Evolutionary conservation across 2,797 vertebrate genomes (phyloP), one percentile per base, ranked within the genome.

Genomic region (Megalops cyprinoides): DNA sequence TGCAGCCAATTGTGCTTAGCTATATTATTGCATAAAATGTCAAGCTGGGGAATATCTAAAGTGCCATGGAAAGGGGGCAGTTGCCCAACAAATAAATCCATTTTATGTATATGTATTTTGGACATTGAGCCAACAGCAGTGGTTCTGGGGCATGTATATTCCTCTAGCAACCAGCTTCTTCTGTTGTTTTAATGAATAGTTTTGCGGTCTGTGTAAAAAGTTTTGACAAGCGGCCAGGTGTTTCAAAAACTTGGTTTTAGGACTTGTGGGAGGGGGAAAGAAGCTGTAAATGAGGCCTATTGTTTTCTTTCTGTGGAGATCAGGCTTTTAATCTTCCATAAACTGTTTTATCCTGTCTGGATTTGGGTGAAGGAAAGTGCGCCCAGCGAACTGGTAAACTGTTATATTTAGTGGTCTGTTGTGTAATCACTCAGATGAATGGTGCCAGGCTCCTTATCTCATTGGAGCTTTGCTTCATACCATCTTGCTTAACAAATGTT

Each of bases 221-320:
- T 69, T 69, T 23, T 37, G 65, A 39, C 65, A 65, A 65, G 10
- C 37, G 4, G 28, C 62, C 62, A 69, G 34, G 34, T 69, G 15
- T 69, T 69, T 67, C 62, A 67, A 39, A 20, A 67, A 65, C 8
- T 4, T 14, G 25, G 31, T 58, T 62, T 15, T 31, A 25, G 31
- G 1, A 6, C 37, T 37, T 20, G 31, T 6, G 39, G 31, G 62
- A 65, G 4, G 15, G 4, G 12, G 5, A 31, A 65, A 37, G 65
- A 37, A 65, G 37, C 34, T 34, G 28, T 65, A 65, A 65, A 65
- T 65, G 15, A 65, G 37, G 37, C 37, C 12, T 25, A 65, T 65
- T 65, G 62, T 65, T 65, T 37, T 65, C 31, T 37, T 37, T 34
- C 20, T 69, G n/a, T n/a, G n/a, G n/a, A n/a, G n/a, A 69, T 69